These are phyloP conservation scores for Acyrthosiphon pisum DNA, from an alignment of 1,140 invertebrate species.

Conservation along the genomic window DNA sequence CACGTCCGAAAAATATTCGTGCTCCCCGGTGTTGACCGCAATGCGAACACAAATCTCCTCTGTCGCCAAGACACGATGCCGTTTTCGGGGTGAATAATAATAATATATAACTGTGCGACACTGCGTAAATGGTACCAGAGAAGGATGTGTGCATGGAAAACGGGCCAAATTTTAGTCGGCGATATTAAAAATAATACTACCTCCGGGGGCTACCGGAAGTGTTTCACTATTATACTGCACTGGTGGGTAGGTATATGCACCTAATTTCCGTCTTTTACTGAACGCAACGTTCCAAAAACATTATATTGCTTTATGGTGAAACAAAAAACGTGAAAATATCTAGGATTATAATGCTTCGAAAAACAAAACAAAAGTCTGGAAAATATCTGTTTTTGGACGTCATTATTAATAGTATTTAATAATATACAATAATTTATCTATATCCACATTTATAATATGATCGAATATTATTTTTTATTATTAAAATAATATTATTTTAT, in stretches of 20 bases:
- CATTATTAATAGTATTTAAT: not conserved
- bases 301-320: not conserved
- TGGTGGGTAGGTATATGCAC: not conserved
- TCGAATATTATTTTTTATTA: not conserved
- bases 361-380: not conserved
- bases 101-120: not conserved
- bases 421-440: not conserved
- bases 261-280: not conserved
- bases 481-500: too few species aligned
- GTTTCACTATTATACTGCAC: not conserved
- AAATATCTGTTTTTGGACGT: not conserved
- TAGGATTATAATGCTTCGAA: not conserved
- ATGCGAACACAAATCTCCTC: not conserved
- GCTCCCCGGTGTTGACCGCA: slow-evolving; percentile 1
- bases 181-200: slow-evolving; percentile 21
- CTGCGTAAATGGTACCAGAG: not conserved
- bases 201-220: not conserved
- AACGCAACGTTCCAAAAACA: not conserved
- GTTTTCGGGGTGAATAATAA: not conserved
- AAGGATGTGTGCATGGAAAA: not conserved
- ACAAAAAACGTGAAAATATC: not conserved
- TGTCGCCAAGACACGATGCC: slow-evolving; percentile 10
- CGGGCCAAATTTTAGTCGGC: not conserved
- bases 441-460: not conserved
- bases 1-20: slow-evolving; percentile 23